Base-by-base conservation (phyloP, 1,140 invertebrate genomes). In the Mya arenaria region DNA sequence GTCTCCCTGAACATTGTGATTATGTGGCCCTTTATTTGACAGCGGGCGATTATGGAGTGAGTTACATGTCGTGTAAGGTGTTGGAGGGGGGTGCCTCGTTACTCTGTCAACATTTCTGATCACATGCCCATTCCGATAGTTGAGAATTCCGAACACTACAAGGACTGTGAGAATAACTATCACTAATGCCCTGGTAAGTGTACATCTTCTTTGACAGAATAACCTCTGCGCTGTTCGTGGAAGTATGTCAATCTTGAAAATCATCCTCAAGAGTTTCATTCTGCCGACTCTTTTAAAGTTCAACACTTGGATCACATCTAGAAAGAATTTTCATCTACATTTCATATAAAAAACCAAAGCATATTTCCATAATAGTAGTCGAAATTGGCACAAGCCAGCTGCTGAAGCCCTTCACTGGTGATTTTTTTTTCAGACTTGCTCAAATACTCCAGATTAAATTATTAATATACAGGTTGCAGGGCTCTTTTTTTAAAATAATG, bases 1-100 rank as follows among this genome's bases (percentile, higher is more conserved):
- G 34, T 96, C 94, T 69, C 96, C 96, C 88, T 96, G 96, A 30
- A 96, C 96, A 55, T 96, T 95, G 93, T 98, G 97, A 92, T 91
- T 86, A 60, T 89, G 89, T 52, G 88, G 86, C 37, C 52, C 63
- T 63, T 34, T 25, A 48, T 37, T 19, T 66, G 23, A 34, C 34
- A 74, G 32, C 66, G 65, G 5, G 41, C n/a, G 13, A 48, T 56
- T 30, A 17, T 55, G 77, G 32, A 86, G 52, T 4, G 52, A 19
- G 56, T 72, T 60, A 83, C 86, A 87, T 34, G 71, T 66, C n/a
- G 83, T 72, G 13, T 81, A 41, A 19, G 84, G 85, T 8, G 71
- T 23, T 8, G 86, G 86, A 10, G 85, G 86, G 15, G 36, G 60
- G 4, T 28, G 30, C 56, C 56, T 17, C 55, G 52, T 23, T 19